Conservation (phyloP, 2,113 vertebrate species). For the Notechis scutatus region DNA sequence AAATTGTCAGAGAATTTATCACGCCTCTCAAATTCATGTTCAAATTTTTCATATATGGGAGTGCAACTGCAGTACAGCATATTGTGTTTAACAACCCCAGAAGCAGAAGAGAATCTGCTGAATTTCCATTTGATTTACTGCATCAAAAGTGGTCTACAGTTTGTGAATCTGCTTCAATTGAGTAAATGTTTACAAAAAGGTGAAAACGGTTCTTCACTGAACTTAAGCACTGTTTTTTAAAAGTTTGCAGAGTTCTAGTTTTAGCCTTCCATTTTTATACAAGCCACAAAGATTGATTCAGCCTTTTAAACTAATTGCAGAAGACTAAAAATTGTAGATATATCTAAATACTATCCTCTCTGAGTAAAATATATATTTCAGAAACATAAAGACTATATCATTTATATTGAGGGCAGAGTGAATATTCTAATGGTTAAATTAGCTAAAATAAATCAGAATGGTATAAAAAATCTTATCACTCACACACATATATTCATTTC, state of each 20-base stretch:
- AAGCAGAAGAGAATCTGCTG: too few relatives aligned
- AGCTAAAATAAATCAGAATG: neutral
- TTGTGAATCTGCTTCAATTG: too few relatives aligned
- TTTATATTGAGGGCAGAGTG: neutral
- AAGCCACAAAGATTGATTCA: neutral
- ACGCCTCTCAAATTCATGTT: too few relatives aligned
- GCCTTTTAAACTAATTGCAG: neutral
- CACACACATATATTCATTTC: neutral
- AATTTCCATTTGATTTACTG: too few relatives aligned
- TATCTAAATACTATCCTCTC: neutral
- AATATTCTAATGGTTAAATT: neutral
- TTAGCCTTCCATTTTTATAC: neutral
- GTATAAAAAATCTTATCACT: neutral
- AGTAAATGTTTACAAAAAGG: too few relatives aligned
- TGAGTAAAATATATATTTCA: neutral
- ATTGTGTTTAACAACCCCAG: too few relatives aligned
- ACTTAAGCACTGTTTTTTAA: neutral
- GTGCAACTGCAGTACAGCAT: too few relatives aligned
- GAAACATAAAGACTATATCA: neutral
- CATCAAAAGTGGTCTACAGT: too few relatives aligned
- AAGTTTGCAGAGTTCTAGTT: neutral
- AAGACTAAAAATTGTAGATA: neutral
- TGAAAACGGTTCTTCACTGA: too few relatives aligned
- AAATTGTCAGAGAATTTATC: too few relatives aligned
- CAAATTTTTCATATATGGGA: too few relatives aligned